phyloP scores from a whole-genome alignment of 30 jellyfish, hydroid and myxozoan species.

The Cassiopea xamachana region DNA sequence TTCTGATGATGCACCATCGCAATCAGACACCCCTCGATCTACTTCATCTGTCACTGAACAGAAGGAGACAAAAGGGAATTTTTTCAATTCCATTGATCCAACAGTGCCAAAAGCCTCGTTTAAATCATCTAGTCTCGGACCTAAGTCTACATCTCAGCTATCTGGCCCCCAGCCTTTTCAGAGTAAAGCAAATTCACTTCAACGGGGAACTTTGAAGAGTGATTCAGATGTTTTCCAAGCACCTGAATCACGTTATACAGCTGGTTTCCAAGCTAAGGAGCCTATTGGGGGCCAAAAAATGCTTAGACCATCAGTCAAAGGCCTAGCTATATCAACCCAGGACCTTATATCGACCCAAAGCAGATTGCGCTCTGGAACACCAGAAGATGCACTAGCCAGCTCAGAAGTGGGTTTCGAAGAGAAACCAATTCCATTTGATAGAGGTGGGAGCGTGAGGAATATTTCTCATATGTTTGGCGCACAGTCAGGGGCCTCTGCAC shows the following conservation, averaged over 20 bases:
- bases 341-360: slow-evolving; percentile 55
- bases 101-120: slow-evolving; percentile 43
- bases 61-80: slow-evolving; percentile 57
- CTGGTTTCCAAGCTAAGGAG: slow-evolving; percentile 62
- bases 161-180: slow-evolving; percentile 55
- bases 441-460: slow-evolving; percentile 81
- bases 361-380: slow-evolving; percentile 67
- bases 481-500: slow-evolving; percentile 30
- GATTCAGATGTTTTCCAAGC: slow-evolving; percentile 15
- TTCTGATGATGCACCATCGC: slow-evolving; percentile 15
- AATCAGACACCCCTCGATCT: slow-evolving; percentile 20
- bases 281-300: slow-evolving; percentile 63
- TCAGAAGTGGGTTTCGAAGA: slow-evolving; percentile 51
- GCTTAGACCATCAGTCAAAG: slow-evolving; percentile 15
- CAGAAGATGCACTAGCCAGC: slow-evolving; percentile 38
- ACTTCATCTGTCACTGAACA: slow-evolving; percentile 2
- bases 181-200: slow-evolving; percentile 35
- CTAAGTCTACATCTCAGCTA: slow-evolving; percentile 10
- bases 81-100: slow-evolving; percentile 94
- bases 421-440: slow-evolving; percentile 34
- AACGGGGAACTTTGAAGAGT: slow-evolving; percentile 1
- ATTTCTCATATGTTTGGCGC: slow-evolving; percentile 46
- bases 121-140: slow-evolving; percentile 38
- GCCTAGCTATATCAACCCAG: slow-evolving; percentile 46
- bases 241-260: slow-evolving; percentile 44